Base-by-base conservation (phyloP, 2,888 invertebrate species). In the Andricus quercusramuli region DNA sequence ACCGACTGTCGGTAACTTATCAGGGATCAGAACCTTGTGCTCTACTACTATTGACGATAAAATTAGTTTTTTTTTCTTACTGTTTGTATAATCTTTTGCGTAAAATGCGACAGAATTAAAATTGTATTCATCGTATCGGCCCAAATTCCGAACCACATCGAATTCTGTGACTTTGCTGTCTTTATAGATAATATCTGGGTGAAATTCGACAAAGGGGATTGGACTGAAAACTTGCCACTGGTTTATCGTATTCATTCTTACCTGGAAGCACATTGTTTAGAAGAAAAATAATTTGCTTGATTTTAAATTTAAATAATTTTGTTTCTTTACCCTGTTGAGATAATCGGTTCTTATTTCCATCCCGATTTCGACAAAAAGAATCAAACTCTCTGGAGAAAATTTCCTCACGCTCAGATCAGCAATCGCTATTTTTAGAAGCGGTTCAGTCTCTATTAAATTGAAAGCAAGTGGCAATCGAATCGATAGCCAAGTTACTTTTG, bases 161-260 rank as follows among this genome's bases (percentile, higher is more conserved):
- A 95, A 92, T 78, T 94, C 94, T 79, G 93, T 92, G 78, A 93
- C 93, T 83, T 93, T 93, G 47, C 89, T 88, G 77, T 90, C 86
- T 47, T 89, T 85, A 65, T 93, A 92, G 22, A 90, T 94, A 85
- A 96, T 93, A 88, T 95, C 94, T 70, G 97, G 97, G 89, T 98
- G 95, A 93, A 96, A 98, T 90, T 98, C 97, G 88, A 96, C 95
- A 93, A 98, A 99, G 29, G 97, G 97, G 85, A 98, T 95, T n/a
- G 99, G 97, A 89, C 96, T 96, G 94, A 96, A 99, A 88, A 98
- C 95, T 94, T 99, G 99, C 93, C 95, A 96, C 85, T 96, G 96
- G 85, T 94, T 93, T 84, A 99, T 97, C 3, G 98, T 98, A 93
- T 99, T 99, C 97, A 99, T 98, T 82, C 99, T 95, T 17, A 98